Evolutionary conservation across 92 coral and sea anemone species (phyloP).

Genomic region (Porites rus): DNA sequence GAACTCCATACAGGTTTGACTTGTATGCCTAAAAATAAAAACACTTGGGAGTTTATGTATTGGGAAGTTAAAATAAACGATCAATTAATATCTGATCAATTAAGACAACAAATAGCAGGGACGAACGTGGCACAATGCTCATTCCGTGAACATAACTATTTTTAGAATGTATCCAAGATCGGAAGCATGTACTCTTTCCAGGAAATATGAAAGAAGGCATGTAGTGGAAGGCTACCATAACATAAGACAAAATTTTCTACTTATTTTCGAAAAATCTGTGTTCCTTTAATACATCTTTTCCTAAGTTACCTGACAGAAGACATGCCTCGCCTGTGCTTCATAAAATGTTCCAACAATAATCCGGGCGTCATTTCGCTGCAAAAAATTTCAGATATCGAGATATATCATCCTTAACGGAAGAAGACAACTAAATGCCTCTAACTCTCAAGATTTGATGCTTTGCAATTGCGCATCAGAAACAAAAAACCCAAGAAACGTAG

Average conservation of each 20-base stretch:
- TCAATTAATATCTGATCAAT: no score
- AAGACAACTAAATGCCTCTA: neutral
- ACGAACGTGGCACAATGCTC: no score
- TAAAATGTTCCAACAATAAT: slow-evolving; percentile 92
- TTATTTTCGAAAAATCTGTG: neutral
- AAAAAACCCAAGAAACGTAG: no score
- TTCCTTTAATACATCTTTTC: neutral
- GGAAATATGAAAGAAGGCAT: no score
- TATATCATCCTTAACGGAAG: neutral
- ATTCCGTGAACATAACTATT: no score
- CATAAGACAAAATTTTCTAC: neutral
- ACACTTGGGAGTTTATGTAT: neutral
- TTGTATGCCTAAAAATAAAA: slow-evolving; percentile 74
- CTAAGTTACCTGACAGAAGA: slow-evolving; percentile 80
- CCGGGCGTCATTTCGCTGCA: slow-evolving; percentile 88
- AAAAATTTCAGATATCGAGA: neutral
- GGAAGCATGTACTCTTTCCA: no score
- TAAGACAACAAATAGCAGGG: no score
- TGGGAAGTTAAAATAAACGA: no score
- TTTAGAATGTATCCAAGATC: no score
- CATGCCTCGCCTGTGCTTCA: slow-evolving; percentile 79
- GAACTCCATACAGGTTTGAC: slow-evolving; percentile 82
- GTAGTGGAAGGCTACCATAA: neutral
- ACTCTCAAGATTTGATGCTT: no score
- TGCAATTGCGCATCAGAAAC: no score